These are phyloP conservation scores for Pseudoatta argentina DNA, from an alignment of 1,140 invertebrate genomes.

Conservation along the genomic window DNA sequence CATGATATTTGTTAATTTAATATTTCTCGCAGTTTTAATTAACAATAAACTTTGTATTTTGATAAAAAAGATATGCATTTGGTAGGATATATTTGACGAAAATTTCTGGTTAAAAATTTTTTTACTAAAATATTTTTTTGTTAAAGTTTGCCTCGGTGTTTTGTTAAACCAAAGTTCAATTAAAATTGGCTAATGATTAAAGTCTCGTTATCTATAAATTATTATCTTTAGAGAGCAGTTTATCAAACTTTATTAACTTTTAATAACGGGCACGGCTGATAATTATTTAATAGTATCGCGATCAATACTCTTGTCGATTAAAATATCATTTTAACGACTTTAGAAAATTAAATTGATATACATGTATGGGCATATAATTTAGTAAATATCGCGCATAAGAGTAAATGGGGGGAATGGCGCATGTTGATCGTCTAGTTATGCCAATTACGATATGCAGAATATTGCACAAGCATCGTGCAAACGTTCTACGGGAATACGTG, in stretches of 20 bases:
- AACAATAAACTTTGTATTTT: slow-evolving; percentile 4
- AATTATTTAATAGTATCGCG: background rate
- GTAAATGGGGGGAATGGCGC: background rate
- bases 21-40: background rate
- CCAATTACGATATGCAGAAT: background rate
- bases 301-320: background rate
- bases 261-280: background rate
- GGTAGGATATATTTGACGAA: background rate
- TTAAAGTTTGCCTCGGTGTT: background rate
- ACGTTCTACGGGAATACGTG: background rate
- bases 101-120: background rate
- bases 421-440: background rate
- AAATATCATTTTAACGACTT: slow-evolving; percentile 7
- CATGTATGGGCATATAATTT: background rate
- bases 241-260: background rate
- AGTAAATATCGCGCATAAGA: background rate
- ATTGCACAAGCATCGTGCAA: slow-evolving; percentile 17
- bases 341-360: background rate
- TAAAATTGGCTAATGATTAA: background rate
- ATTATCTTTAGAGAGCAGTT: background rate
- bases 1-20: slow-evolving; percentile 5
- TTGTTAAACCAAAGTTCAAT: background rate
- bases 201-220: background rate
- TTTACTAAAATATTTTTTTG: background rate
- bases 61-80: background rate